A percentile compares a stretch with the other conserved stretches of the same genome.
These are phyloP conservation scores for Dicycla oo DNA, from an alignment of 2,888 invertebrate species.

Conservation along the genomic window DNA sequence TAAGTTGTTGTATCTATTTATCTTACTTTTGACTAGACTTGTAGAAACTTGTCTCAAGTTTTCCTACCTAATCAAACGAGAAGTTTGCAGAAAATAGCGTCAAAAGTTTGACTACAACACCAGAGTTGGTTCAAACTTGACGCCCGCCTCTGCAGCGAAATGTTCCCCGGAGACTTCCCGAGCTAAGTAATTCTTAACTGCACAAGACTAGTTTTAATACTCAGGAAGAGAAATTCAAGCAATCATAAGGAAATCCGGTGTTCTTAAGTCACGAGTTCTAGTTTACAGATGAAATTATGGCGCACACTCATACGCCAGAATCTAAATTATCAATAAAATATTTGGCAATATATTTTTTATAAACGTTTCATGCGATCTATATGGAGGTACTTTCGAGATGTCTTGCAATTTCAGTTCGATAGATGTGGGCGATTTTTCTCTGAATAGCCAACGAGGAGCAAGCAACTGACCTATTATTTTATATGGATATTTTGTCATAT, in stretches of 20 bases:
- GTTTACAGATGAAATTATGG: slow-evolving; percentile 56
- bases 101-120: slow-evolving; percentile 78
- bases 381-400: neutral
- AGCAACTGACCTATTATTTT: neutral
- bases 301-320: slow-evolving; percentile 25
- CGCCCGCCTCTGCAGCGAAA: slow-evolving; percentile 67
- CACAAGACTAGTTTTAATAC: slow-evolving; percentile 62
- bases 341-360: slow-evolving; percentile 48
- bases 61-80: slow-evolving; percentile 82
- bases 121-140: slow-evolving; percentile 70
- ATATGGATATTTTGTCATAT: slow-evolving; percentile 13
- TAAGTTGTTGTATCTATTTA: slow-evolving; percentile 67
- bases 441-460: neutral
- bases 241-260: slow-evolving; percentile 58
- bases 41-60: slow-evolving; percentile 72
- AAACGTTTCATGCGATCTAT: slow-evolving; percentile 37
- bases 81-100: slow-evolving; percentile 84
- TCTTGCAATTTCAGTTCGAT: slow-evolving; percentile 13
- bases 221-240: slow-evolving; percentile 55
- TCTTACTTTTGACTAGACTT: slow-evolving; percentile 68
- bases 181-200: slow-evolving; percentile 66
- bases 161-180: slow-evolving; percentile 67
- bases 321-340: slow-evolving; percentile 49
- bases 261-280: slow-evolving; percentile 43
- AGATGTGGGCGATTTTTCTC: slow-evolving; percentile 4